Base-by-base conservation (phyloP, 2,888 invertebrate species). In the Sesia bembeciformis region DNA sequence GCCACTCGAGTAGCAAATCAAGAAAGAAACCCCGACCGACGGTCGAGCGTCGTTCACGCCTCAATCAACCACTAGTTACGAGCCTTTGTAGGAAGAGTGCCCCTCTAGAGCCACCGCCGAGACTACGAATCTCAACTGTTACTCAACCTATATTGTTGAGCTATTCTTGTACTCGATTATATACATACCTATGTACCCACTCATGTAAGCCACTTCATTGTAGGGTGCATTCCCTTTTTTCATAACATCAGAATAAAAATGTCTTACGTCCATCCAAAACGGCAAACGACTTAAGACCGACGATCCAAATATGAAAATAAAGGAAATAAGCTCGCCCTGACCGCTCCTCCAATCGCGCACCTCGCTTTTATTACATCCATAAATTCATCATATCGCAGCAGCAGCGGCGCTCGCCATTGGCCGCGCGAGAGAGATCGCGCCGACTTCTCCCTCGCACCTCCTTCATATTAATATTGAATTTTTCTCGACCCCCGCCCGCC, bases 381-480 rank as follows among this genome's bases (percentile, higher is more conserved):
- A 94, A 94, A 94, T 94, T 92, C 92, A 92, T 93, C 92, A 93
- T 92, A 92, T 92, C 92, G 88, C 84, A 87, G 78, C 78, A 76
- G 76, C 81, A 76, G 79, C 81, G 76, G 76, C 70, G 78, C 82
- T 87, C 86, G 86, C 90, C 88, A 90, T 90, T 90, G 90, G 90
- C 84, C 88, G 88, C 75, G 85, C 76, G 76, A 89, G 78, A 68
- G 84, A 84, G 90, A 90, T 84, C 84, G 62, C 68, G 58, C 76
- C 81, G 81, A 71, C 68, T 65, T 91, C 91, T 90, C 91, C 74
- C 90, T 90, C 90, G 85, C 91, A 91, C 92, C 92, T 91, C 92
- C 91, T 91, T 90, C 91, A 93, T 93, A 93, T 94, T 93, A 93
- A 93, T 94, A 93, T 93, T 93, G 92, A 93, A 93, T 93, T 93